phyloP scores from a whole-genome alignment of 2,888 invertebrate genomes.

The Nematopogon swammerdamellus region DNA sequence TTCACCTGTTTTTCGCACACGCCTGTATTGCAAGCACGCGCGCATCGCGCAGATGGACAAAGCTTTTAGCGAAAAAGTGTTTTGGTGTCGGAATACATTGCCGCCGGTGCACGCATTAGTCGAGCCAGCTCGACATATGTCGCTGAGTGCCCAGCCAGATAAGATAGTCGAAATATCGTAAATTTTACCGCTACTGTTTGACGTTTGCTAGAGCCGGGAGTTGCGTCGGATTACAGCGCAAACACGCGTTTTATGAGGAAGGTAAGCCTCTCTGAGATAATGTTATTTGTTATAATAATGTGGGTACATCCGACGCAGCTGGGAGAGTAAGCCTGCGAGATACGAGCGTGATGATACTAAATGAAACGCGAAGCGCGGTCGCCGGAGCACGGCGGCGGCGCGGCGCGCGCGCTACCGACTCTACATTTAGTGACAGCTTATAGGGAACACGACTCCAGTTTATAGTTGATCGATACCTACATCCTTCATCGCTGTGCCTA shows the following conservation, averaged over 20 bases:
- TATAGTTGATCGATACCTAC: too few relatives aligned
- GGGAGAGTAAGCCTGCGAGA: neutral
- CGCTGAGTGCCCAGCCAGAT: constrained; percentile 43
- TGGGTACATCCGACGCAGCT: neutral
- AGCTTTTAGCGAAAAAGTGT: neutral
- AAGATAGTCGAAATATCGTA: constrained; percentile 55
- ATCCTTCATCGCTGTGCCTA: too few relatives aligned
- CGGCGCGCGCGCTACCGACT: neutral
- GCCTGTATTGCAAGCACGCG: neutral
- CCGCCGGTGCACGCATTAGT: constrained; percentile 32
- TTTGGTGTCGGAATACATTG: neutral
- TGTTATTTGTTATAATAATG: neutral
- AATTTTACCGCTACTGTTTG: constrained; percentile 47
- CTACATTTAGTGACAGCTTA: too few relatives aligned
- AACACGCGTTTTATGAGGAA: neutral
- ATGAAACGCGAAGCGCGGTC: too few relatives aligned
- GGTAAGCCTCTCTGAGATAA: neutral
- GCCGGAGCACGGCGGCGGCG: neutral
- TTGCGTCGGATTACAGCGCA: neutral
- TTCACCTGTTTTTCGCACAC: too few relatives aligned
- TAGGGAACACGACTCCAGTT: too few relatives aligned
- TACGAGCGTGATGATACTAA: neutral
- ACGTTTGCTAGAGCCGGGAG: constrained; percentile 16
- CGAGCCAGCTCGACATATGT: constrained; percentile 41
- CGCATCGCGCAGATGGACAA: neutral